phyloP scores from a whole-genome alignment of 1,140 invertebrate species.

The Elymnias hypermnestra region DNA sequence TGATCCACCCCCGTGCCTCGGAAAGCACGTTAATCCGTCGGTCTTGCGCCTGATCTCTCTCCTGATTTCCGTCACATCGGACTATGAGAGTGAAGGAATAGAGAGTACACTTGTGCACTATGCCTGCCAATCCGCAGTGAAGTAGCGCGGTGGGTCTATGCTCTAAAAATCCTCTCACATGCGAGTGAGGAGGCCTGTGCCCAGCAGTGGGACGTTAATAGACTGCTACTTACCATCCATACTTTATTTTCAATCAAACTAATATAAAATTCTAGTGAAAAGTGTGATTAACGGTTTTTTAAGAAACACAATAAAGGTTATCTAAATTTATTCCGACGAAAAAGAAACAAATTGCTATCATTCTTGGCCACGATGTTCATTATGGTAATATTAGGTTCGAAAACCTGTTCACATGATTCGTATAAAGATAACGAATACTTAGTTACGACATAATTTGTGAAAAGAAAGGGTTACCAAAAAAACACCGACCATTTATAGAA shows the following conservation, averaged over 20 bases:
- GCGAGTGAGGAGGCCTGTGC: too few species aligned
- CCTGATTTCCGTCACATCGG: too few species aligned
- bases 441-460: constrained; percentile 13
- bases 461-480: constrained; percentile 6
- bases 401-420: constrained; percentile 14
- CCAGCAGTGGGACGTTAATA: too few species aligned
- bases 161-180: too few species aligned
- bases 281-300: constrained; percentile 3
- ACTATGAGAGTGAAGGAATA: too few species aligned
- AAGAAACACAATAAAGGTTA: constrained; percentile 8
- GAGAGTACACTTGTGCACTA: too few species aligned
- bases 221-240: too few species aligned
- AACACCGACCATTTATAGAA: constrained; percentile 3
- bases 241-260: background rate
- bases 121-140: too few species aligned
- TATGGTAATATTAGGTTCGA: constrained; percentile 14
- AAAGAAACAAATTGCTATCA: constrained; percentile 14
- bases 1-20: too few species aligned
- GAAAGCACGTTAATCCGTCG: too few species aligned
- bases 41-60: too few species aligned
- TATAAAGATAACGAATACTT: constrained; percentile 11
- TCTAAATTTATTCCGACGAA: constrained; percentile 13
- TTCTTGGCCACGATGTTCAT: constrained; percentile 8
- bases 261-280: background rate
- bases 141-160: too few species aligned